These are phyloP conservation scores for Anas platyrhynchos DNA, from an alignment of 2,113 vertebrate species.

Conservation along the genomic window DNA sequence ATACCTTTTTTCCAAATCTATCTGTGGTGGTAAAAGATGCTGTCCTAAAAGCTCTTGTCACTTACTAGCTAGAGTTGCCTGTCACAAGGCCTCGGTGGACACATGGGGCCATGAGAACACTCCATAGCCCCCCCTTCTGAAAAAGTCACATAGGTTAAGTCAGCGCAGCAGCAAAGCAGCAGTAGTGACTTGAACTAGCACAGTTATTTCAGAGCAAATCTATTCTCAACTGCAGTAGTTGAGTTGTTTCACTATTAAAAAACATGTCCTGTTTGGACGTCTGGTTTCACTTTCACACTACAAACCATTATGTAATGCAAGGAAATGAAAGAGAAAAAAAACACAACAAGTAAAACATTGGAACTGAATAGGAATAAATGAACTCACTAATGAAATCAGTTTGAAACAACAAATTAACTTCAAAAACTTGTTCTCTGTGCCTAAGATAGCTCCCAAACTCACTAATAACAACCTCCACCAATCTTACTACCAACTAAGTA, in stretches of 20 bases:
- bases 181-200: neutral
- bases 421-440: neutral
- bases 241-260: neutral
- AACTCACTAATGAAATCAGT: neutral
- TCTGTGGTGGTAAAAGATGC: neutral
- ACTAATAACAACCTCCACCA: neutral
- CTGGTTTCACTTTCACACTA: neutral
- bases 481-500: neutral
- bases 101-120: rapidly evolving
- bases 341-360: neutral
- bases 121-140: neutral
- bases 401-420: neutral
- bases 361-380: neutral
- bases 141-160: neutral
- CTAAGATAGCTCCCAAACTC: neutral
- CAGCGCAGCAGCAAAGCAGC: neutral
- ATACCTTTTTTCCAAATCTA: neutral
- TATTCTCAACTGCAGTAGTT: neutral
- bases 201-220: neutral
- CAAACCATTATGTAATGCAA: neutral
- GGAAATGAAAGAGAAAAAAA: neutral
- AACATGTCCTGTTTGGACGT: neutral
- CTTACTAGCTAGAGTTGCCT: neutral
- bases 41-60: neutral
- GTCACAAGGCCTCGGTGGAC: neutral